phyloP scores from a whole-genome alignment of 2,888 invertebrate genomes.

The Eudemis profundana region DNA sequence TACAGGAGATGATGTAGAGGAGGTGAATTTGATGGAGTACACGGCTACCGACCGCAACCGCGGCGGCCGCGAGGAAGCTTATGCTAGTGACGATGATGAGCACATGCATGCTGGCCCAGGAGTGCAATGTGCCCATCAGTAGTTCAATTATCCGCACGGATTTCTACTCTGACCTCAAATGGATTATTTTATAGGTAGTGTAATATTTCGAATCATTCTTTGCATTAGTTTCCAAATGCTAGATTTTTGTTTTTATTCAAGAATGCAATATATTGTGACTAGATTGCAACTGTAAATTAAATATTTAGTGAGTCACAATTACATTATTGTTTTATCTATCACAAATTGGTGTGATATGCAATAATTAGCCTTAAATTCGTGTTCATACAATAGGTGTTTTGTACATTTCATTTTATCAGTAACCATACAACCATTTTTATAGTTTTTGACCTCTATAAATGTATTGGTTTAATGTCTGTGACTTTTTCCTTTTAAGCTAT shows the following conservation, averaged over 20 bases:
- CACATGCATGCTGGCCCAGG: slow-evolving; percentile 85
- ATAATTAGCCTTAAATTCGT: slow-evolving; percentile 40
- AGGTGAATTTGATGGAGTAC: slow-evolving; percentile 92
- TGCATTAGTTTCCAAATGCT: slow-evolving; percentile 59
- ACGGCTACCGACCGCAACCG: slow-evolving; percentile 86
- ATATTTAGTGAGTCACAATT: slow-evolving; percentile 49
- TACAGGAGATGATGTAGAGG: slow-evolving; percentile 92
- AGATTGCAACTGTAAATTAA: slow-evolving; percentile 49
- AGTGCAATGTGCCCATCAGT: slow-evolving; percentile 94
- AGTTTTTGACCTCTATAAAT: slow-evolving; percentile 40
- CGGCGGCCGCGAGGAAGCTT: slow-evolving; percentile 87
- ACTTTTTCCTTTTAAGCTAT: slow-evolving; percentile 48
- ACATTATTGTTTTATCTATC: slow-evolving; percentile 48
- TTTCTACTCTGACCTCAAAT: slow-evolving; percentile 76
- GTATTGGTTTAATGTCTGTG: slow-evolving; percentile 41
- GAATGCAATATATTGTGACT: slow-evolving; percentile 56
- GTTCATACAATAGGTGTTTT: slow-evolving; percentile 34
- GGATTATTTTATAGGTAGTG: slow-evolving; percentile 76
- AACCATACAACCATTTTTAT: slow-evolving; percentile 36
- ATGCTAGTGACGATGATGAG: slow-evolving; percentile 88
- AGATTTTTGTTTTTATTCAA: slow-evolving; percentile 56
- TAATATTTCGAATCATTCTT: slow-evolving; percentile 65
- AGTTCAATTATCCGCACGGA: slow-evolving; percentile 76
- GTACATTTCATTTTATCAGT: slow-evolving; percentile 34
- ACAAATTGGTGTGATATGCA: slow-evolving; percentile 42